Conservation (phyloP, 2,888 invertebrate species). For the Creontiades dilutus region DNA sequence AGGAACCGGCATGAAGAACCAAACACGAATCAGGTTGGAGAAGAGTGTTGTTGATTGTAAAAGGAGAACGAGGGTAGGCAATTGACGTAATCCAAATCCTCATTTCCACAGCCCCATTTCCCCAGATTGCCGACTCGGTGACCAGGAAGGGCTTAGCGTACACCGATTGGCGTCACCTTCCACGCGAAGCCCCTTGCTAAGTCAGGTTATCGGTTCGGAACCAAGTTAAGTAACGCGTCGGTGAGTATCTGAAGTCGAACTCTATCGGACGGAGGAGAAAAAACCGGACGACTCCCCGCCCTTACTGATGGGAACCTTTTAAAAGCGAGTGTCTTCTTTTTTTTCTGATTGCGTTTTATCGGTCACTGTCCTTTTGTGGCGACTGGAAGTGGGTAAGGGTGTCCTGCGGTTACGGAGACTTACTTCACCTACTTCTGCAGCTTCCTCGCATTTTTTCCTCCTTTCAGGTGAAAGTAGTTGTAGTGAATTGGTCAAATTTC, state of each 20-base stretch:
- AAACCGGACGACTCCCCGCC: neutral
- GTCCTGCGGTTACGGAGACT: neutral
- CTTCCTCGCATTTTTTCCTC: neutral
- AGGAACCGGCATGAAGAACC: too few species aligned
- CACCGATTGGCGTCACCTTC: neutral
- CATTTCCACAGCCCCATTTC: neutral
- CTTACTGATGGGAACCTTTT: conserved; percentile 28
- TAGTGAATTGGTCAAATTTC: too few species aligned
- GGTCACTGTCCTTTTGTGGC: conserved; percentile 27
- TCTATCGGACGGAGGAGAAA: neutral
- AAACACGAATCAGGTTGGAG: too few species aligned
- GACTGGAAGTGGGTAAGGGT: conserved; percentile 6
- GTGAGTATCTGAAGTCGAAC: neutral
- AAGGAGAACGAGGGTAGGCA: neutral
- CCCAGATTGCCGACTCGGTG: conserved; percentile 1
- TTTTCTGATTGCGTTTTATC: neutral
- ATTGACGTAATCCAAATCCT: conserved; percentile 27
- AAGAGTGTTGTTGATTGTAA: too few species aligned
- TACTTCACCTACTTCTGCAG: neutral
- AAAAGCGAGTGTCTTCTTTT: conserved; percentile 19
- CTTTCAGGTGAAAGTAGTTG: too few species aligned
- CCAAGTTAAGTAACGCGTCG: conserved; percentile 9
- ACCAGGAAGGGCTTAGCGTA: conserved; percentile 22
- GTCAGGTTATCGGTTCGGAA: neutral
- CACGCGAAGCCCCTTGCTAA: neutral